phyloP scores from a whole-genome alignment of 2,797 vertebrate genomes.

The Glossophaga mutica region DNA sequence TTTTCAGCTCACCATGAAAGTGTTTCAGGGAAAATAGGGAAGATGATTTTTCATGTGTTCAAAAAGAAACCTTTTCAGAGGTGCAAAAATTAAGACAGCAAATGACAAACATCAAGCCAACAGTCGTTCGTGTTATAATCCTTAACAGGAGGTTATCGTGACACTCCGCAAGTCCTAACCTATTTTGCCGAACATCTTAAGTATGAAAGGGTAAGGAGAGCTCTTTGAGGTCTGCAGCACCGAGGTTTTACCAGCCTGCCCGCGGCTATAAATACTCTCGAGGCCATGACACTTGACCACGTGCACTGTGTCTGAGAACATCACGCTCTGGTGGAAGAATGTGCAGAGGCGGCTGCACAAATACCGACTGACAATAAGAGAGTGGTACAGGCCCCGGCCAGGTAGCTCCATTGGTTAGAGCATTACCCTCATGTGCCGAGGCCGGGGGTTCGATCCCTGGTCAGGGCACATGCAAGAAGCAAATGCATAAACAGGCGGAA shows the following conservation, averaged over 20 bases:
- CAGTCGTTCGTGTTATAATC: not conserved
- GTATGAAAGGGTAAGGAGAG: not conserved
- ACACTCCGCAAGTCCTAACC: not conserved
- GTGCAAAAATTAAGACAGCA: slow-evolving; percentile 25
- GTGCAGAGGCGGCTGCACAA: not conserved
- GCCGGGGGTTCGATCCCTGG: not conserved
- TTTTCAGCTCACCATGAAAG: not conserved
- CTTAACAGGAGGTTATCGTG: slow-evolving; percentile 10
- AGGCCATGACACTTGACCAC: not conserved
- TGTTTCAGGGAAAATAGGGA: not conserved
- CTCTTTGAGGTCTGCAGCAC: not conserved
- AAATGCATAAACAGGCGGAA: not conserved
- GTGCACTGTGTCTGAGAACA: not conserved
- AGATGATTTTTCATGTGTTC: not conserved
- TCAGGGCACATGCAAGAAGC: not conserved
- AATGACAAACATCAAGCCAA: slow-evolving; percentile 16
- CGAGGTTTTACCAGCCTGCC: not conserved
- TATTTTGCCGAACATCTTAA: not conserved
- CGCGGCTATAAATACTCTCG: not conserved
- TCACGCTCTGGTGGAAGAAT: not conserved
- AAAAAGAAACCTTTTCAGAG: slow-evolving; percentile 19
- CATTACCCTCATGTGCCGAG: not conserved
- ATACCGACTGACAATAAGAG: not conserved
- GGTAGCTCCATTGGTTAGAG: not conserved
- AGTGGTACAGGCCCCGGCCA: not conserved